A percentile compares a stretch with the other conserved stretches of the same genome.
These are phyloP conservation scores for Liodrosophila aerea DNA, from an alignment of 2,888 invertebrate species.

Conservation along the genomic window DNA sequence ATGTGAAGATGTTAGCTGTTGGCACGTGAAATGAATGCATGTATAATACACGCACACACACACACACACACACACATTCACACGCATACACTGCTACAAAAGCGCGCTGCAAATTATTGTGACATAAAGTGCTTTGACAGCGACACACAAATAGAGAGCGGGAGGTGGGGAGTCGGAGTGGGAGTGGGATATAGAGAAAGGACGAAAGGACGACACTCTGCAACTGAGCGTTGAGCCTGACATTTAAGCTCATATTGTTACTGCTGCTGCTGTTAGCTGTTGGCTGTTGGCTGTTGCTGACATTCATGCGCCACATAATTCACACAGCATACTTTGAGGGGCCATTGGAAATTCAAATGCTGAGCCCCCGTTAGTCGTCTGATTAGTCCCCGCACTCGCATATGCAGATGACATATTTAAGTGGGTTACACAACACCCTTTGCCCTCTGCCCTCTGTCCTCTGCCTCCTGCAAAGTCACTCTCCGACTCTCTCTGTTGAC, in stretches of 20 bases:
- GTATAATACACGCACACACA: constrained; percentile 43
- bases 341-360: constrained; percentile 74
- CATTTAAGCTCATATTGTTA: constrained; percentile 59
- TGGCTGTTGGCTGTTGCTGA: constrained; percentile 61
- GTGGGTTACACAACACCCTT: constrained; percentile 59
- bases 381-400: constrained; percentile 59
- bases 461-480: constrained; percentile 1
- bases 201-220: constrained; percentile 6
- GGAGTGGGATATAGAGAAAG: neutral
- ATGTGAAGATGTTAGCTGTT: constrained; percentile 63
- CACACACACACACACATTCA: constrained; percentile 4
- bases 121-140: constrained; percentile 80
- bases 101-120: constrained; percentile 79
- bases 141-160: constrained; percentile 53
- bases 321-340: constrained; percentile 69
- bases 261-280: constrained; percentile 16
- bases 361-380: constrained; percentile 55
- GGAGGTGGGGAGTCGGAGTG: constrained; percentile 23
- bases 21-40: constrained; percentile 77
- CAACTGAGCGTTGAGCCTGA: constrained; percentile 47
- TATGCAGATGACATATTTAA: constrained; percentile 76
- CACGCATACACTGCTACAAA: constrained; percentile 5
- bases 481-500: too few relatives aligned
- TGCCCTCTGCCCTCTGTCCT: neutral
- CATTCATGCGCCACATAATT: constrained; percentile 77